Conservation (phyloP, 2,797 vertebrate genomes). For the Hyperoplus immaculatus region DNA sequence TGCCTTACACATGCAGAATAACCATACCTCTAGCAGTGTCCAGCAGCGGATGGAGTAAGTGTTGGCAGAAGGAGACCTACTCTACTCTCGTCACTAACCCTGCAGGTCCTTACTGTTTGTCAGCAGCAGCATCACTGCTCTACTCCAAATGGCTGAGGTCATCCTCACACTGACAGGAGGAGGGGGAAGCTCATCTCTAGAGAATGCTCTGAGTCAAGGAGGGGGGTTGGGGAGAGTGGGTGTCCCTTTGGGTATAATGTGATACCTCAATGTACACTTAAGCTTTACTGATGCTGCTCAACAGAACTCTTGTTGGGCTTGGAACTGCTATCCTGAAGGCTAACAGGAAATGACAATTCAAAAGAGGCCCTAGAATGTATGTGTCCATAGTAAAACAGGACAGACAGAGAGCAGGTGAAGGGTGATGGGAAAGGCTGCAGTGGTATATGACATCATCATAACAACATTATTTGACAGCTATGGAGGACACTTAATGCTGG, state of each 20-base stretch:
- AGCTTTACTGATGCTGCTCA: background rate
- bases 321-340: background rate
- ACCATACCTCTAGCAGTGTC: slow-evolving; percentile 37
- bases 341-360: background rate
- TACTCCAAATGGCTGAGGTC: slow-evolving; percentile 54
- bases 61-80: background rate
- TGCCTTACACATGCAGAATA: background rate
- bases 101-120: background rate
- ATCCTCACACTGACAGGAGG: slow-evolving; percentile 28
- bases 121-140: background rate
- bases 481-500: too few relatives aligned
- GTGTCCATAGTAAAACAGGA: background rate
- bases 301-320: background rate
- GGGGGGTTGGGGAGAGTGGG: background rate
- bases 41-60: slow-evolving; percentile 1
- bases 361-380: background rate
- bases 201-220: slow-evolving; percentile 18
- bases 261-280: slow-evolving; percentile 16
- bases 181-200: slow-evolving; percentile 58
- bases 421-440: too few relatives aligned
- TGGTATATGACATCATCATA: too few relatives aligned
- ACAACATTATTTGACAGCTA: too few relatives aligned
- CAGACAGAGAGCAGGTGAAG: too few relatives aligned
- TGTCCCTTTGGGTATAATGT: slow-evolving; percentile 30
- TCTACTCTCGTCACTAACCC: slow-evolving; percentile 12